These are phyloP conservation scores for Caenorhabditis parvicauda DNA, from an alignment of 2,888 invertebrate species.

Conservation along the genomic window DNA sequence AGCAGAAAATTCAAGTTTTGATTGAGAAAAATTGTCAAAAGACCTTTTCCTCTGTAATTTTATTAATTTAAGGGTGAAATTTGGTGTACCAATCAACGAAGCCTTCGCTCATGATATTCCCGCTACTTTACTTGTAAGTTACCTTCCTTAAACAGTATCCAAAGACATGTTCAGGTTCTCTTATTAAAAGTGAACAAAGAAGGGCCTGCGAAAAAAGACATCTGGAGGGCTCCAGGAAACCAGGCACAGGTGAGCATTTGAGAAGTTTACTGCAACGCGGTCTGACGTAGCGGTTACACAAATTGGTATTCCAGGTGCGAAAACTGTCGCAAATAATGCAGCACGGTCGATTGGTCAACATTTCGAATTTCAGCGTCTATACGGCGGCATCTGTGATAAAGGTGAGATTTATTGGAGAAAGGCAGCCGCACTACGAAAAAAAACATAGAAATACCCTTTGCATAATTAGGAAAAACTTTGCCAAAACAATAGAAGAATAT, in stretches of 20 bases:
- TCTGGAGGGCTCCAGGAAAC: slow-evolving; percentile 90
- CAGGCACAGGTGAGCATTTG: slow-evolving; percentile 68
- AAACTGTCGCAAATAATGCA: slow-evolving; percentile 62
- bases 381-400: slow-evolving; percentile 96
- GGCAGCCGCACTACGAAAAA: no score
- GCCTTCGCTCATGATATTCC: slow-evolving; percentile 63
- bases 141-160: slow-evolving; percentile 65
- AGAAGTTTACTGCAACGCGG: background rate
- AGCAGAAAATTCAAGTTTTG: no score
- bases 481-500: no score
- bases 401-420: slow-evolving; percentile 57
- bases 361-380: slow-evolving; percentile 84
- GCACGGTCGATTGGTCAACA: slow-evolving; percentile 62
- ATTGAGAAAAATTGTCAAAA: no score
- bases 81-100: slow-evolving; percentile 62
- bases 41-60: background rate
- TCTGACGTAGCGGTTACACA: background rate
- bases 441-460: no score
- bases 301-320: slow-evolving; percentile 47
- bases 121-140: slow-evolving; percentile 61
- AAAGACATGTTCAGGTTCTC: no score
- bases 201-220: slow-evolving; percentile 86
- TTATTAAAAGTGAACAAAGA: slow-evolving; percentile 86
- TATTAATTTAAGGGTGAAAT: slow-evolving; percentile 56
- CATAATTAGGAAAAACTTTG: no score